A percentile compares a stretch with the other conserved stretches of the same genome.
phyloP scores from a whole-genome alignment of 2,113 vertebrate genomes.

The Gallinago media region DNA sequence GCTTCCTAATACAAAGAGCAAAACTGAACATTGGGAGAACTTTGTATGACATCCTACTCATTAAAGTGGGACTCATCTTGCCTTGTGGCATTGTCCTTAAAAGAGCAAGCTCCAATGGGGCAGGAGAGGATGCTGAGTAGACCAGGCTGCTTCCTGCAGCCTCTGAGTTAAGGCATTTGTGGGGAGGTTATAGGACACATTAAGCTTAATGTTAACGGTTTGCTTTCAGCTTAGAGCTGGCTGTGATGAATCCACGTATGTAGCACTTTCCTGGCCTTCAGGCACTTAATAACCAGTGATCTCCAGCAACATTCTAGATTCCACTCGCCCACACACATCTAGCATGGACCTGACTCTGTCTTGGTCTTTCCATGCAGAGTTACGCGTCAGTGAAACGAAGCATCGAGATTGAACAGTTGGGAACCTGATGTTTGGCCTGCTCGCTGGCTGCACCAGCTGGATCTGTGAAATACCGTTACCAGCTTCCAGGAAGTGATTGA shows the following conservation, averaged over 20 bases:
- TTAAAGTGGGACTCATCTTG: background rate
- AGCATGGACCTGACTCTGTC: background rate
- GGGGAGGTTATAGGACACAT: no score
- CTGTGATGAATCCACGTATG: background rate
- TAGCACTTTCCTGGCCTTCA: background rate
- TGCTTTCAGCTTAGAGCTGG: background rate
- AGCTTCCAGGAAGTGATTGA: background rate
- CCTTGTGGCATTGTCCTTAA: background rate
- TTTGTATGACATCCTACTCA: accelerated
- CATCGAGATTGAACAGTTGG: background rate
- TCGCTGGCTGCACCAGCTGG: background rate
- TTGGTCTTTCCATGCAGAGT: background rate
- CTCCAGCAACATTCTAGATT: background rate
- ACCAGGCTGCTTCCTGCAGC: background rate
- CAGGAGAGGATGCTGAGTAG: background rate
- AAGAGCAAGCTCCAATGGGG: background rate
- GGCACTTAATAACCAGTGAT: background rate
- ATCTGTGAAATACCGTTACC: background rate
- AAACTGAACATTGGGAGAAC: background rate
- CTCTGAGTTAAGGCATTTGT: background rate
- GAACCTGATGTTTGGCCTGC: background rate
- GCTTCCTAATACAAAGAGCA: background rate
- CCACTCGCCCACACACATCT: background rate
- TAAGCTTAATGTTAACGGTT: background rate
- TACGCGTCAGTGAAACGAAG: background rate